Conservation (phyloP, 2,113 vertebrate genomes). For the Columba janthina region DNA sequence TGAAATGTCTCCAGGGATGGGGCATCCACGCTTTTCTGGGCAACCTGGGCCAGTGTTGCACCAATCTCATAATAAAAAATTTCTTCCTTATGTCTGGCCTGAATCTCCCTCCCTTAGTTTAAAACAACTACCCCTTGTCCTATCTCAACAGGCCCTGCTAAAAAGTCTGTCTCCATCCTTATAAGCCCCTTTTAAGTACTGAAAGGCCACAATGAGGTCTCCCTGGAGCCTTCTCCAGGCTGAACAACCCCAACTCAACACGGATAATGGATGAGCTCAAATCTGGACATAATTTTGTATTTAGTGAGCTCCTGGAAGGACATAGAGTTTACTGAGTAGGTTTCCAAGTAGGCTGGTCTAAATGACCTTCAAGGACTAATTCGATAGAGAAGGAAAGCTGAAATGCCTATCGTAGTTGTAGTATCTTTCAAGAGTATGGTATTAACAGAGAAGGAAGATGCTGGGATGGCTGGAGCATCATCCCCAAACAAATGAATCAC, state of each 20-base stretch:
- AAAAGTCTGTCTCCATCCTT: no score
- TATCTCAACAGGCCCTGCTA: no score
- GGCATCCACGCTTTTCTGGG: no score
- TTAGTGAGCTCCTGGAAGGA: background rate
- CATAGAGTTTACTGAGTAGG: background rate
- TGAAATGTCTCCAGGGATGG: no score
- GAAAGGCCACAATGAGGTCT: no score
- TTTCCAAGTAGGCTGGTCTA: background rate
- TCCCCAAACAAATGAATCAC: background rate
- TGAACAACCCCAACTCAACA: background rate
- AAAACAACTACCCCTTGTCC: no score
- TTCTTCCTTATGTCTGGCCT: no score
- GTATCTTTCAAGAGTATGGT: accelerated
- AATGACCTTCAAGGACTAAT: background rate
- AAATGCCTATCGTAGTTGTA: background rate
- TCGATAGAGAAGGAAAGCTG: background rate
- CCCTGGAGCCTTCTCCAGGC: no score
- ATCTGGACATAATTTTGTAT: background rate
- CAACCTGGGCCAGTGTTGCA: no score
- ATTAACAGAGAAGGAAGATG: background rate
- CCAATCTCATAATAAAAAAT: no score
- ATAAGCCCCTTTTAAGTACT: no score
- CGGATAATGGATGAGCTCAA: background rate
- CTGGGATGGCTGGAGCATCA: background rate
- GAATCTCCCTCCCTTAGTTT: no score